Evolutionary conservation across 2,888 invertebrate genomes (phyloP).

Genomic region (Cataglyphis albicans): DNA sequence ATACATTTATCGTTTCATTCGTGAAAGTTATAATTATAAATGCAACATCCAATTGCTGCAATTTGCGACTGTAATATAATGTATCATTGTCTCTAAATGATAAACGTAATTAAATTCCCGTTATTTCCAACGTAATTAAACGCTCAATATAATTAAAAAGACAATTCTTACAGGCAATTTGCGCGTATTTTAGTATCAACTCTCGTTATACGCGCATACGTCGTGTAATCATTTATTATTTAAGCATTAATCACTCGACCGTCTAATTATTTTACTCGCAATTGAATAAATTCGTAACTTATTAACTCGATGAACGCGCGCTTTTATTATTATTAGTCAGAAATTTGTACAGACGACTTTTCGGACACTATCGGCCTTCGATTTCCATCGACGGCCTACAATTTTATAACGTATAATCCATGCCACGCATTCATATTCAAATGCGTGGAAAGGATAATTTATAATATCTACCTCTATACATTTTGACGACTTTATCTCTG

Average conservation of each 20-base stretch:
- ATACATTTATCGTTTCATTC: conserved; percentile 37
- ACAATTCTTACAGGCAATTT: conserved; percentile 43
- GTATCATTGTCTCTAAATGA: conserved; percentile 42
- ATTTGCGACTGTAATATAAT: conserved; percentile 24
- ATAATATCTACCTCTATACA: conserved; percentile 23
- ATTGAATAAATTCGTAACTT: conserved; percentile 26
- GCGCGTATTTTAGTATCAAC: conserved; percentile 23
- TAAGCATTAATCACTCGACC: conserved; percentile 32
- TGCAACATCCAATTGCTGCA: conserved; percentile 38
- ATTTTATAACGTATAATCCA: conserved; percentile 43
- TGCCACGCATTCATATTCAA: conserved; percentile 49
- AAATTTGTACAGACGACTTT: conserved; percentile 27
- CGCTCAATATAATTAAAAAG: conserved; percentile 40
- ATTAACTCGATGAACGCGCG: conserved; percentile 24
- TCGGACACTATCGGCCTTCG: conserved; percentile 6
- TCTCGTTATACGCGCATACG: not conserved
- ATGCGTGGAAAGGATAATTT: conserved; percentile 51
- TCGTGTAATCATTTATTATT: conserved; percentile 24
- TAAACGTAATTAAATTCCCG: conserved; percentile 47
- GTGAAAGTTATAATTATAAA: conserved; percentile 33
- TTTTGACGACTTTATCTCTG: conserved; percentile 46
- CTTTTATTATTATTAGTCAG: conserved; percentile 8
- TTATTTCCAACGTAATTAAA: conserved; percentile 46
- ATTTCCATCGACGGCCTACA: conserved; percentile 11
- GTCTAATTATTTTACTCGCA: conserved; percentile 45